Evolutionary conservation across 2,113 vertebrate genomes (phyloP), one percentile per base, ranked within the genome.

Genomic region (Tylochromis polylepis): DNA sequence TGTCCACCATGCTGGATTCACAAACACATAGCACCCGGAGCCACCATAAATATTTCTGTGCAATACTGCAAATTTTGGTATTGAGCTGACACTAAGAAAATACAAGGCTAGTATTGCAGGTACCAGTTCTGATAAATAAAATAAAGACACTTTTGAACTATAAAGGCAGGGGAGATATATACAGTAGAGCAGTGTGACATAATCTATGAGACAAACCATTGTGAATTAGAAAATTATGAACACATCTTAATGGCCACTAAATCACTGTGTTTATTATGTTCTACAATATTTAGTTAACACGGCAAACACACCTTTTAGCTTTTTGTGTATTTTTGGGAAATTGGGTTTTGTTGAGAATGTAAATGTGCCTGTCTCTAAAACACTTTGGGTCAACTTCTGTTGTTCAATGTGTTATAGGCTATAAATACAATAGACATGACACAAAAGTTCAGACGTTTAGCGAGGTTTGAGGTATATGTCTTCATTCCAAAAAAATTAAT

Each of bases 41-140:
- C 29, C 58, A 20, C 16, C 29, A 5, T 2, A 29, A 24, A 59
- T 1, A 24, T 0, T 29, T 24, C 14, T 29, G 24, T 59, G 58
- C 58, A 59, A 31, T 53, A 8, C 49, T 53, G 49, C 49, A 51
- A 4, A 20, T 51, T 16, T 0, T 3, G 3, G 16, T 53, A 9
- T 18, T 53, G 49, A 20, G 18, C 49, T 20, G 18, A 53, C 49
- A 53, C 38, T n/a, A n/a, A n/a, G n/a, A n/a, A n/a, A n/a, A n/a
- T n/a, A n/a, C 38, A 41, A 5, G 11, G 11, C 5, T 12, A 43
- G 41, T 43, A 11, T 11, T 41, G 41, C 41, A 12, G 11, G 11
- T 11, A 12, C 8, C 4, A 53, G 49, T 8, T 2, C 49, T 53
- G 49, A 1, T 53, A 53, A 3, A 53, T 53, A 10, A 10, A 20